Evolutionary conservation across 1,140 invertebrate genomes (phyloP).

Genomic region (Microplitis mediator): DNA sequence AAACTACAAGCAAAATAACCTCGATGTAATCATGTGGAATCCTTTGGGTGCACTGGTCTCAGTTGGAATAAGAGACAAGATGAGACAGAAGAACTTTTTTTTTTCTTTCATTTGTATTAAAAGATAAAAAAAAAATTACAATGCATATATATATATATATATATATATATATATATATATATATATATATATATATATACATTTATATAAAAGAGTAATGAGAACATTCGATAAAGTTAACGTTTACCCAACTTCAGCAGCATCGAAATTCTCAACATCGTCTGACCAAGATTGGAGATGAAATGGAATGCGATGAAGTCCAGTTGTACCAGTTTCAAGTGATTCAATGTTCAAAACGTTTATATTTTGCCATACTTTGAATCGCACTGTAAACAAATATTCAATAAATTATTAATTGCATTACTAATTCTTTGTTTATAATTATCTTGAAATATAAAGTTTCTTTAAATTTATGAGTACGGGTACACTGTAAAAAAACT

Average conservation of each 20-base stretch:
- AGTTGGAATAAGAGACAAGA: too few relatives aligned
- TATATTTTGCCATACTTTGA: slow-evolving; percentile 45
- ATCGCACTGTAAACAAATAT: slow-evolving; percentile 38
- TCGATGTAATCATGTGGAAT: slow-evolving; percentile 31
- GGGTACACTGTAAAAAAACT: too few relatives aligned
- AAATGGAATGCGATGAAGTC: slow-evolving; percentile 37
- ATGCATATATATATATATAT: too few relatives aligned
- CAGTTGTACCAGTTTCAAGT: slow-evolving; percentile 21
- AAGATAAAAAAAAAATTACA: too few relatives aligned
- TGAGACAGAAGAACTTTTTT: not conserved
- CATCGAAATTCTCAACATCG: slow-evolving; percentile 42
- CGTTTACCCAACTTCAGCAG: slow-evolving; percentile 43
- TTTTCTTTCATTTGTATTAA: not conserved
- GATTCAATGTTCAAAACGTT: slow-evolving; percentile 36
- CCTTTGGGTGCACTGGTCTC: not conserved
- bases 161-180: not conserved
- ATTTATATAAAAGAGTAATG: not conserved
- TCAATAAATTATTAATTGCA: not conserved
- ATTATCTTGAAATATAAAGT: not conserved
- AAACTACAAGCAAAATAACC: slow-evolving; percentile 24
- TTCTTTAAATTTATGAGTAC: too few relatives aligned
- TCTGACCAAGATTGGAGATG: slow-evolving; percentile 46
- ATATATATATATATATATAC: not conserved
- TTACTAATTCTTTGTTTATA: not conserved
- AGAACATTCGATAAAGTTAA: slow-evolving; percentile 27